Evolutionary conservation across 2,888 invertebrate species (phyloP).

Genomic region (Nomada goodeniana): DNA sequence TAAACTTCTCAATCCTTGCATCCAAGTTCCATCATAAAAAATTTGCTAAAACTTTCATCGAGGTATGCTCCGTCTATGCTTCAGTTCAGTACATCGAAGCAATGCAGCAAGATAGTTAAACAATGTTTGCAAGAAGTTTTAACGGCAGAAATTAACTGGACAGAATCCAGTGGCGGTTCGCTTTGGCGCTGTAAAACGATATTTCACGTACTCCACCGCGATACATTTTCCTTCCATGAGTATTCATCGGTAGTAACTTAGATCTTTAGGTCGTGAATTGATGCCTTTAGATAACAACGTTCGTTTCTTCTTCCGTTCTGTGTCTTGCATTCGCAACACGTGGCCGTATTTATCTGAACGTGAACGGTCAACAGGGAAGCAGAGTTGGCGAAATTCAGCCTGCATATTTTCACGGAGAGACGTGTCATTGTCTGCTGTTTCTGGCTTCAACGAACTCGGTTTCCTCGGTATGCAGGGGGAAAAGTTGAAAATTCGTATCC

Average conservation of each 20-base stretch:
- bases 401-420: background rate
- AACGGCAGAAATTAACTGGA: slow-evolving; percentile 19
- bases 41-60: too few relatives aligned
- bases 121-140: background rate
- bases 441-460: slow-evolving; percentile 6
- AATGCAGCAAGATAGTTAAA: background rate
- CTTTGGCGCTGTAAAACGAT: slow-evolving; percentile 2
- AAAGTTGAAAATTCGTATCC: slow-evolving; percentile 12
- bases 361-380: background rate
- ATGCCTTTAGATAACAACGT: background rate
- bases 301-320: background rate
- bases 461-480: background rate
- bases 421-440: slow-evolving; percentile 11
- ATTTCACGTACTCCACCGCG: background rate
- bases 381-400: slow-evolving; percentile 6
- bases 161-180: slow-evolving; percentile 6
- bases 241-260: background rate
- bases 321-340: background rate
- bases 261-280: slow-evolving; percentile 14
- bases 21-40: too few relatives aligned
- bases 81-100: background rate
- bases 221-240: too few relatives aligned
- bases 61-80: too few relatives aligned
- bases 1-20: too few relatives aligned
- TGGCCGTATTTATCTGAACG: background rate